Base-by-base conservation (phyloP, 2,113 vertebrate genomes). In the Charina bottae region DNA sequence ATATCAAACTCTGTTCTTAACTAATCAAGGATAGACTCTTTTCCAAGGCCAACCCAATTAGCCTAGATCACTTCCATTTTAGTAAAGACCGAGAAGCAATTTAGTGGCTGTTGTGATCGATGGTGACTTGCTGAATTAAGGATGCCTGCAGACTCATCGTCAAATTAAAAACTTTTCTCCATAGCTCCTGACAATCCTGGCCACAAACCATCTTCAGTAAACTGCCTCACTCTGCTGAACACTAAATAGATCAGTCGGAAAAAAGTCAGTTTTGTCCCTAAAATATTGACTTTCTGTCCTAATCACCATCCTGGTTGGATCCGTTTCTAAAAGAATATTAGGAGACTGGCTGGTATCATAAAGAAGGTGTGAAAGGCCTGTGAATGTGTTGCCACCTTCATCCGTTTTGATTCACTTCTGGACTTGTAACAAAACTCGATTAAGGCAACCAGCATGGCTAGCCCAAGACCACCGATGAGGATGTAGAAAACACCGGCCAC, bases 371-470 rank as follows among this genome's bases (percentile, higher is more conserved):
- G 97, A 98, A 98, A 98, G 97, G 98, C 97, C 96, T 96, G 97
- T 97, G 98, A 97, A 97, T 72, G 95, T 92, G 97, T 95, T 96
- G 98, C 98, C 98, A 99, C 99, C 99, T 99, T 99, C 99, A 99
- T 99, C 98, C 99, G 97, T 96, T 98, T 98, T 93, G 99, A 99
- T 98, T 99, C 99, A 59, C 99, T 99, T 97, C 99, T 97, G 92
- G 99, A 99, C 98, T 99, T 99, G 99, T 99, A 99, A 98, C 99
- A 99, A 98, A 99, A 99, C 97, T 99, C 99, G 97, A 99, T 98
- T 98, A 99, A 98, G 68, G 99, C 99, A 97, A 99, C 99, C 97
- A 99, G 98, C 99, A 99, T 99, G 97, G 99, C 99, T 96, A 99
- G 97, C 92, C 99, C 99, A 93, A 99, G 98, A 92, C 99, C 99